Evolutionary conservation across 2,797 vertebrate species (phyloP), one percentile per base, ranked within the genome.

Genomic region (Hemitrygon akajei): DNA sequence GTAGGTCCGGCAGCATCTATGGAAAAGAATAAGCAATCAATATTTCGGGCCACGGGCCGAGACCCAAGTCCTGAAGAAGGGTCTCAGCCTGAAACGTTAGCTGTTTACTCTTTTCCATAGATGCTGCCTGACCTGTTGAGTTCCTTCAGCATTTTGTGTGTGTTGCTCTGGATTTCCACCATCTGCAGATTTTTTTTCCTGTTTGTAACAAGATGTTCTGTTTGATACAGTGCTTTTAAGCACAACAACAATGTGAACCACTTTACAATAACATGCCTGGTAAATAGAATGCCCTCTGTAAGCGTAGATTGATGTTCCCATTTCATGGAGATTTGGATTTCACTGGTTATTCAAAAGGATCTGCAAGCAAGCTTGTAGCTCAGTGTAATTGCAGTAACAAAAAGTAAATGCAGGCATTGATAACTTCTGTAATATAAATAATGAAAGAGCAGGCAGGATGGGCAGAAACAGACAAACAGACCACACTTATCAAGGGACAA

Each of bases 261-360:
- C 58, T 58, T 84, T 84, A 84, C 82, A 30, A 30, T 14, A 58
- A 14, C 27, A 84, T 84, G 25, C 25, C 56, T 27, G 56, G 30
- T 58, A 84, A 84, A 84, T 60, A 84, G 56, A 60, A 58, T 30
- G 56, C 82, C 30, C 47, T 25, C 40, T 82, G 1, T 82, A 37
- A 80, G 77, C 77, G 14, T 56, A 47, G 37, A 82, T 20, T 82
- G 22, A 82, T 82, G 80, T 10, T 82, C 56, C 82, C 56, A 60
- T 84, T 84, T 84, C 47, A 84, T 84, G 82, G 82, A 30, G 22
- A 27, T 84, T 84, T 60, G 47, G 25, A 60, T 84, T 84, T 84
- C 56, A 84, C 27, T 84, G 27, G 11, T 16, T 30, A 60, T 58
- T 84, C 34, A 27, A 25, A 58, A 58, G 25, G 81, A 84, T 10